Base-by-base conservation (phyloP, 1,140 invertebrate genomes). In the Sitophilus oryzae region DNA sequence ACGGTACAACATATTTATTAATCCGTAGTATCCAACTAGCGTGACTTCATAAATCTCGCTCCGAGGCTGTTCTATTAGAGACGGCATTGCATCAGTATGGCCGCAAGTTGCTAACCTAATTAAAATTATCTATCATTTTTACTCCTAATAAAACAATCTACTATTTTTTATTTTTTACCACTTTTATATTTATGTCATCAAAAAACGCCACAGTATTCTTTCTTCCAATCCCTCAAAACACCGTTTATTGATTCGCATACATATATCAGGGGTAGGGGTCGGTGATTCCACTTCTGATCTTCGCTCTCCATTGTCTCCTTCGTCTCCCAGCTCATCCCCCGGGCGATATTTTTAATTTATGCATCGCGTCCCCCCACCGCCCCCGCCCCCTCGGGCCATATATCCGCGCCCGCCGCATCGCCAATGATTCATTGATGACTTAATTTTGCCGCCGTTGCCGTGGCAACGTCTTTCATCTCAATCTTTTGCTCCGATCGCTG, bases 351-450 rank as follows among this genome's bases (percentile, higher is more conserved):
- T 66, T 66, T 66, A 66, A 66, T 66, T 65, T 66, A 66, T 66
- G 59, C 65, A 59, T 61, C 49, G 46, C 50, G 48, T 21, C 15
- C 16, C 11, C 23, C 30, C 38, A 6, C 25, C 50, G 21, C 20
- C 11, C 35, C 34, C 44, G 11, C 34, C 51, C 59, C 54, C 52
- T 52, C 52, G 62, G 59, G 61, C 58, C 44, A 56, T 56, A 56
- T 56, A 50, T 56, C 59, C 59, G 51, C 46, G 55, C 52, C 52
- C 58, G 59, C 62, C 62, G 61, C 66, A 67, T 67, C 66, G 59
- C 60, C 66, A 66, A 67, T 67, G 66, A 67, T 66, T 67, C 66
- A 67, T 67, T 67, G 66, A 67, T 67, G 66, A 67, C 64, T 67
- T 67, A 67, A 67, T 67, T 67, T 67, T 61, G 58, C 52, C 59